Conservation (phyloP, 2,113 vertebrate genomes). For the Oreamnos americanus region DNA sequence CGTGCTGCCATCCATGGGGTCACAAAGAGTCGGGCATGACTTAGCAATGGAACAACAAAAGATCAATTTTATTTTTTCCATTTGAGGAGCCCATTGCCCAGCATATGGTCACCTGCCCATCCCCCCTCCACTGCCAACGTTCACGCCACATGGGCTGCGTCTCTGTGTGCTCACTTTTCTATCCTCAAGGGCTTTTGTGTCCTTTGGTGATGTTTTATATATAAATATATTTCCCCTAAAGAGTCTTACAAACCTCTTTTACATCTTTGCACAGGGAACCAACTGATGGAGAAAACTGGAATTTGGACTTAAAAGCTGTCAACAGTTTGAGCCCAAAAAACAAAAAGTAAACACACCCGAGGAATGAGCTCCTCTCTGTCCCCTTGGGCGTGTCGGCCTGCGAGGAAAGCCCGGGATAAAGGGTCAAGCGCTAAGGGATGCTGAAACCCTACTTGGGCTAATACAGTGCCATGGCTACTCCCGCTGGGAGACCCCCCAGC, state of each 20-base stretch:
- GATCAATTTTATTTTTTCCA: background rate
- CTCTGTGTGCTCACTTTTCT: background rate
- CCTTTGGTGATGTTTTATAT: background rate
- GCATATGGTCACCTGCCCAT: no score
- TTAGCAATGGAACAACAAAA: background rate
- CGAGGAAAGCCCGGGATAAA: background rate
- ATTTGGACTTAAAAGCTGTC: background rate
- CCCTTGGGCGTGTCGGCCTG: background rate
- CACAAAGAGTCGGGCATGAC: background rate
- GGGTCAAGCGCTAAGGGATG: background rate
- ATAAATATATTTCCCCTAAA: background rate
- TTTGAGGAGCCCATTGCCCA: background rate
- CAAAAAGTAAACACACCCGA: accelerated
- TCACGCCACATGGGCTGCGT: accelerated
- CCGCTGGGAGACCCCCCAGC: background rate
- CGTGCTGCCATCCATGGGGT: background rate
- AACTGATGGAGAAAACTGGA: background rate
- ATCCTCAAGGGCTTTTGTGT: background rate
- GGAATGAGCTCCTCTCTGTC: background rate
- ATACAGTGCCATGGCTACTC: background rate
- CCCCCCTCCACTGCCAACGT: background rate
- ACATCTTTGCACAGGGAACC: background rate
- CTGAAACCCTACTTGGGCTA: background rate
- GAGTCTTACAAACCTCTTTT: background rate
- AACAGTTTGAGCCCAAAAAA: background rate